Evolutionary conservation across 2,888 invertebrate species (phyloP), one percentile per base, ranked within the genome.

Genomic region (Tineola bisselliella): DNA sequence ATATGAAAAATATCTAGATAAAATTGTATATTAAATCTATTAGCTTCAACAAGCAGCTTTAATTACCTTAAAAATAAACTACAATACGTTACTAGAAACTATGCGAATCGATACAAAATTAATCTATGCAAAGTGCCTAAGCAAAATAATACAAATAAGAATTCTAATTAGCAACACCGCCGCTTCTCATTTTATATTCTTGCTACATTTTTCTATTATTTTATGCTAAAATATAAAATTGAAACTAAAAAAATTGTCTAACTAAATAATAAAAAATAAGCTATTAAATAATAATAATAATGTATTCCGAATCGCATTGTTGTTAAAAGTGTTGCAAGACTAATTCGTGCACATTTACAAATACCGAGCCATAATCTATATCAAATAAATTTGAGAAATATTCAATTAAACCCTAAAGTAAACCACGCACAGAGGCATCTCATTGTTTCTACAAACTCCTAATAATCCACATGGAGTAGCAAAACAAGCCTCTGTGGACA

Each of bases 21-120:
- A 17, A 52, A 15, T 25, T 54, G 25, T 5, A 8, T 3, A 25
- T 3, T 54, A 54, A 54, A 54, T 54, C 18, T 54, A 54, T 54
- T 25, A 54, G 54, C 54, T 54, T 54, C 25, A 54, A 19, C 8
- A 54, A 54, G 54, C 25, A 54, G 48, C 48, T 48, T 10, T 48
- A 48, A 15, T 15, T 8, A 17, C 6, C 48, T 48, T 48, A 48
- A 48, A 17, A 48, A n/a, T 48, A 48, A 48, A 3, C 17, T 43
- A 15, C 48, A 48, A n/a, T 48, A 48, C 48, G n/a, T 48, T 48
- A 17, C 10, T 48, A 15, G 8, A 48, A 48, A 48, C 48, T 3
- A 17, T 48, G 48, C 48, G 48, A 48, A 15, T 48, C 48, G 48
- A 48, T 8, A 8, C 8, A 48, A 48, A 38, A 38, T 38, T 6